Evolutionary conservation across 1,140 invertebrate species (phyloP).

Genomic region (Heliconius eleuchia): DNA sequence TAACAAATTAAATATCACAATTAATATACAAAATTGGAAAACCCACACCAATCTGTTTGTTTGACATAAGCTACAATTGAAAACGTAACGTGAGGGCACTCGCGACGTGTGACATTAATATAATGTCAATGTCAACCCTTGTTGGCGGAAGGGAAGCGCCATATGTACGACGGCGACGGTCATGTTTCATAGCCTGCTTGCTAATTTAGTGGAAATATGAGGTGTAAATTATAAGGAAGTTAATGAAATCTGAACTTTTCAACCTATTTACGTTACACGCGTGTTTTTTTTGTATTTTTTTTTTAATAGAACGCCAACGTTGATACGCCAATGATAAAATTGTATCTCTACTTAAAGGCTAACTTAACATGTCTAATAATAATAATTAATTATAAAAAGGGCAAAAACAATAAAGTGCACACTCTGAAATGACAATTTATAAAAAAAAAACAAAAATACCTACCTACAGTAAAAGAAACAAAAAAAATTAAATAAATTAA

Average conservation of each 20-base stretch:
- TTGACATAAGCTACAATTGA: conserved; percentile 1
- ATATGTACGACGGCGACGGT: conserved; percentile 1
- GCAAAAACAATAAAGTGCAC: no score
- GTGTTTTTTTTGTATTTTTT: no score
- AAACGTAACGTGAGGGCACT: background rate
- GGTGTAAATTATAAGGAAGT: conserved; percentile 4
- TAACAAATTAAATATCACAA: background rate
- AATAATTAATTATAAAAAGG: no score
- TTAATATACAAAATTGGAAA: background rate
- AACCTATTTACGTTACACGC: background rate
- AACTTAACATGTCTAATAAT: no score
- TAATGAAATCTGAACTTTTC: conserved; percentile 9
- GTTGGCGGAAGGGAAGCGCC: conserved; percentile 12
- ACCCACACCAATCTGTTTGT: background rate
- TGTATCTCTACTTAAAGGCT: no score
- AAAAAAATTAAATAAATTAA: no score
- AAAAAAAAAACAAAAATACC: no score
- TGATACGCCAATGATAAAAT: no score
- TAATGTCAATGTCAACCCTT: conserved; percentile 13
- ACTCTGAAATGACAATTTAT: no score
- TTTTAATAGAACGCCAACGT: no score
- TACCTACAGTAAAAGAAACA: no score
- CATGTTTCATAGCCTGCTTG: conserved; percentile 8
- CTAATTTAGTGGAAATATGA: conserved; percentile 10
- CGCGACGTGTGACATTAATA: background rate